Conservation (phyloP, 2,797 vertebrate species). For the Picus viridis region DNA sequence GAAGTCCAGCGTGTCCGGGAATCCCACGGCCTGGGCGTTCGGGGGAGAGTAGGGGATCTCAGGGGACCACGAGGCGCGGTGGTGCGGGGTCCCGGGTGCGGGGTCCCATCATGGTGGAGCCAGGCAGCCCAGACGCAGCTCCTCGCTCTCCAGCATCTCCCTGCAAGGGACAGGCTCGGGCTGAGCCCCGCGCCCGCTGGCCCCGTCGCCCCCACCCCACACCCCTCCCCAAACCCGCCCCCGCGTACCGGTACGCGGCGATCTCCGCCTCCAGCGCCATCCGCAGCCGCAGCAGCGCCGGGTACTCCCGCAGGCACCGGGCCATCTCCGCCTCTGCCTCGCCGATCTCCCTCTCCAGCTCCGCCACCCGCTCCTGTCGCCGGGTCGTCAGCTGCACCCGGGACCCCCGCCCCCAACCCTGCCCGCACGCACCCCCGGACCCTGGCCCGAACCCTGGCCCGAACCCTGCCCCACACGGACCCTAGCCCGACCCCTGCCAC, state of each 20-base stretch:
- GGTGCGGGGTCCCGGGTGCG: background rate
- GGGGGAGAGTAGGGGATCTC: background rate
- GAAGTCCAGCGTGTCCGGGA: background rate
- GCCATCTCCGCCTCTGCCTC: conserved; percentile 90
- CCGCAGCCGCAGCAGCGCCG: conserved; percentile 82
- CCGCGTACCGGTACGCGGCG: conserved; percentile 83
- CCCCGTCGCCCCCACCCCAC: no score
- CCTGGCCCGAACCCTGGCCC: no score
- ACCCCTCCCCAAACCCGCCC: background rate
- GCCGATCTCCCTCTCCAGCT: conserved; percentile 83
- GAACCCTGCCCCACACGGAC: background rate
- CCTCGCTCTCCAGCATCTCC: conserved; percentile 86
- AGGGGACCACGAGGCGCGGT: background rate
- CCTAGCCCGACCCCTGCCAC: background rate
- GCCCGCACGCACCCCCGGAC: background rate
- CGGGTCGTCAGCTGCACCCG: background rate
- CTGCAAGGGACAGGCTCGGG: conserved; percentile 59
- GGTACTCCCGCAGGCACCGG: conserved; percentile 87
- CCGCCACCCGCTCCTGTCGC: conserved; percentile 81
- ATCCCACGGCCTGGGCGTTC: background rate
- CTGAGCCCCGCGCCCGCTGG: background rate
- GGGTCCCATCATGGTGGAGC: background rate
- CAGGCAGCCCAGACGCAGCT: conserved; percentile 74
- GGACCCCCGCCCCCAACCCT: background rate
- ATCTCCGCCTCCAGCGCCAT: conserved; percentile 60